Conservation (phyloP, 1,140 invertebrate species). For the Drosophila insularis region DNA sequence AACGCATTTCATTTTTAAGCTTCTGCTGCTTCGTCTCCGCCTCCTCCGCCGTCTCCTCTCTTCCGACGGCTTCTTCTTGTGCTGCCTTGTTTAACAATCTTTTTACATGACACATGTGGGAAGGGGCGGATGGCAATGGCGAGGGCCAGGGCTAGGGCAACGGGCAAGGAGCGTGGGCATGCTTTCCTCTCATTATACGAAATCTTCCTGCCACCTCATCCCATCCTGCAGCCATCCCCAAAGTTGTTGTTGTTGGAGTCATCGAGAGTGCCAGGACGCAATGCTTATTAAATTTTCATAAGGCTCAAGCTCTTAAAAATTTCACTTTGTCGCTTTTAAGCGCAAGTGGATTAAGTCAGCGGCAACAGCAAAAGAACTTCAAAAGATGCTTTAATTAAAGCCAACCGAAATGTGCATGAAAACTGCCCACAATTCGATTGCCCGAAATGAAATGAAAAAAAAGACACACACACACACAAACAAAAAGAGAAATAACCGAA, state of each 20-base stretch:
- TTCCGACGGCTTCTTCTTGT: constrained; percentile 13
- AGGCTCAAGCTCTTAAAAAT: constrained; percentile 57
- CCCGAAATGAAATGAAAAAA: constrained; percentile 9
- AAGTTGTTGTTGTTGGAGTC: background rate
- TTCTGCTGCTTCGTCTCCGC: constrained; percentile 18
- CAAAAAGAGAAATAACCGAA: background rate
- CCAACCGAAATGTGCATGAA: constrained; percentile 50
- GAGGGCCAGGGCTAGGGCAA: background rate
- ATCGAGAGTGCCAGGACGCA: constrained; percentile 35
- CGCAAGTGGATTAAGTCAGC: constrained; percentile 69
- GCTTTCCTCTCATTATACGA: constrained; percentile 14
- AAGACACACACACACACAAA: background rate
- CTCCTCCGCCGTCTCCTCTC: constrained; percentile 14
- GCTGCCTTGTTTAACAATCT: constrained; percentile 70
- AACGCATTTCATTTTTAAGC: constrained; percentile 77
- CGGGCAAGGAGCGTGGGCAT: background rate
- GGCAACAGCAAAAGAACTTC: constrained; percentile 40
- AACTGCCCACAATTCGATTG: constrained; percentile 73
- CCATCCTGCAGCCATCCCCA: constrained; percentile 1
- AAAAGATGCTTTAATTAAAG: constrained; percentile 65
- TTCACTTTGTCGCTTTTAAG: constrained; percentile 54
- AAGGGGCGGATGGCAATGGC: background rate
- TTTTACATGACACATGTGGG: constrained; percentile 73
- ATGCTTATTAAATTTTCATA: constrained; percentile 78
- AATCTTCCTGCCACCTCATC: constrained; percentile 1